Evolutionary conservation across 1,140 invertebrate species (phyloP).

Genomic region (Mylabris phalerata): DNA sequence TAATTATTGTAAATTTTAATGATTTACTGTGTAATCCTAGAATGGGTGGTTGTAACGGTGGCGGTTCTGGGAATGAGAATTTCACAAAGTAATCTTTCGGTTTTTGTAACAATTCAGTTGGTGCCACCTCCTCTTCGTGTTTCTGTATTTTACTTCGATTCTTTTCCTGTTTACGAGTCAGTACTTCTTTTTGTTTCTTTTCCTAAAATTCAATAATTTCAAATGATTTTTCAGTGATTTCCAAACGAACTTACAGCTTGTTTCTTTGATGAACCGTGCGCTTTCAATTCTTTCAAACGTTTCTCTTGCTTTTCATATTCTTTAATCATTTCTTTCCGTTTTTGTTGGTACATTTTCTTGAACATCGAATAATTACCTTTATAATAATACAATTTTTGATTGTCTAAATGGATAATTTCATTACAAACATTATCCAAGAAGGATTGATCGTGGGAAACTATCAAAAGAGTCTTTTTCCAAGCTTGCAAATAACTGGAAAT

Average conservation of each 20-base stretch:
- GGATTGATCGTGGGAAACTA: constrained; percentile 98
- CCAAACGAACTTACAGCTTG: constrained; percentile 53
- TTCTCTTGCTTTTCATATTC: constrained; percentile 99
- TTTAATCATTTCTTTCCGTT: constrained; percentile 91
- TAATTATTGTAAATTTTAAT: neutral
- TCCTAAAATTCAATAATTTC: constrained; percentile 35
- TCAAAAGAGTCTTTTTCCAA: constrained; percentile 96
- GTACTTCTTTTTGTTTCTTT: constrained; percentile 84
- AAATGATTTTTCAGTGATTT: too few species aligned
- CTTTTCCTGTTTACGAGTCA: constrained; percentile 93
- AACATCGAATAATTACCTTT: constrained; percentile 98
- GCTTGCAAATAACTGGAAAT: constrained; percentile 77
- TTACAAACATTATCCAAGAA: constrained; percentile 99
- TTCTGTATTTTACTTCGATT: constrained; percentile 73
- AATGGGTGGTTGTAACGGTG: constrained; percentile 91
- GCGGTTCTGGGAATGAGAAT: constrained; percentile 93
- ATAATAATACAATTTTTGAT: constrained; percentile 93
- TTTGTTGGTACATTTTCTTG: constrained; percentile 98
- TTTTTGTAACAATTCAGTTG: constrained; percentile 74
- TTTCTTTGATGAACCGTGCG: constrained; percentile 91
- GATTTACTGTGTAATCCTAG: constrained; percentile 79
- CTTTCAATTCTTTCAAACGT: constrained; percentile 86
- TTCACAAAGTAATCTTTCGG: constrained; percentile 95
- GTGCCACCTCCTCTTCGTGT: constrained; percentile 71
- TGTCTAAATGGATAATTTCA: constrained; percentile 96